A percentile compares a stretch with the other conserved stretches of the same genome.
These are phyloP conservation scores for Cottoperca gobio DNA, from an alignment of 2,797 vertebrate genomes.

Conservation along the genomic window DNA sequence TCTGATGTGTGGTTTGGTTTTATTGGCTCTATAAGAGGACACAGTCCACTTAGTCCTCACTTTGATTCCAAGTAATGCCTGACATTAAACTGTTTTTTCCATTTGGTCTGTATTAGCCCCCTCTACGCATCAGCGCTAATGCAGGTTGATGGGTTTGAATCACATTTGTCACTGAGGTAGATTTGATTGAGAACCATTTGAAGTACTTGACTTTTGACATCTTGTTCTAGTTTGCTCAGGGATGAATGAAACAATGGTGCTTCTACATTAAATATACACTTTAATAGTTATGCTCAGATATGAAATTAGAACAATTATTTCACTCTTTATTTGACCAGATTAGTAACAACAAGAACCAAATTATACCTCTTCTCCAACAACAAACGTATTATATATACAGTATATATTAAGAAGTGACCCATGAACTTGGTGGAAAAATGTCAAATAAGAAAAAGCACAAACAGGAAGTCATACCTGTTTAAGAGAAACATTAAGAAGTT, in stretches of 20 bases:
- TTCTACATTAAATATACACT: slow-evolving; percentile 5
- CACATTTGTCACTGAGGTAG: slow-evolving; percentile 72
- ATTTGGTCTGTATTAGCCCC: slow-evolving; percentile 62
- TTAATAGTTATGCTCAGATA: background rate
- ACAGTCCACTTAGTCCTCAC: slow-evolving; percentile 80
- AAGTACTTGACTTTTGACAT: slow-evolving; percentile 71
- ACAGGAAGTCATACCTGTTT: background rate
- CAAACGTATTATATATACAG: background rate
- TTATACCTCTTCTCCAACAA: background rate
- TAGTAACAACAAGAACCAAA: background rate
- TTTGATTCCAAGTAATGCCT: slow-evolving; percentile 79
- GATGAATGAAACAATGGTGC: slow-evolving; percentile 6
- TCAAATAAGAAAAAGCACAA: background rate
- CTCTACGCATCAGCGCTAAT: slow-evolving; percentile 68
- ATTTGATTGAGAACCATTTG: slow-evolving; percentile 77
- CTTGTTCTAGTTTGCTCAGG: slow-evolving; percentile 29
- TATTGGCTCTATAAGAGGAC: slow-evolving; percentile 81
- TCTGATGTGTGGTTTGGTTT: slow-evolving; percentile 81
- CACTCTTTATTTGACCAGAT: background rate
- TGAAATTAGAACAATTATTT: slow-evolving; percentile 2
- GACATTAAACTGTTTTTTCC: slow-evolving; percentile 70
- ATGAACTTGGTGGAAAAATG: background rate
- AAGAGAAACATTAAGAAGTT: background rate
- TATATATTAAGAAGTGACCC: background rate
- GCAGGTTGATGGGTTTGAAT: slow-evolving; percentile 76